These are phyloP conservation scores for Pogonomyrmex barbatus DNA, from an alignment of 1,140 invertebrate species.

Conservation along the genomic window DNA sequence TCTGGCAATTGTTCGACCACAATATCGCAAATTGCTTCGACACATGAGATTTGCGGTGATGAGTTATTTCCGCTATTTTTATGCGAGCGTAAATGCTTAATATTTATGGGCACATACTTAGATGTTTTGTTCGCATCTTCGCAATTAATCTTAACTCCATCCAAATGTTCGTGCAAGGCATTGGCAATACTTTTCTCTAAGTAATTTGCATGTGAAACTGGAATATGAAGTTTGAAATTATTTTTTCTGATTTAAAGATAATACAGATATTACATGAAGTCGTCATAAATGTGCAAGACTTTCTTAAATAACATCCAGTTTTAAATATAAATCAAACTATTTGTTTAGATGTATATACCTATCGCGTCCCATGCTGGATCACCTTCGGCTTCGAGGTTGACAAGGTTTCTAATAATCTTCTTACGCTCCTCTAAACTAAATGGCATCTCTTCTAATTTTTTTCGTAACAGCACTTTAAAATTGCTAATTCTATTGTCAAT, in stretches of 20 bases:
- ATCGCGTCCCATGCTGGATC: conserved; percentile 98
- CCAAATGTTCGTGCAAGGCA: conserved; percentile 79
- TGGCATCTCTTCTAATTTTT: conserved; percentile 95
- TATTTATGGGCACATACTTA: conserved; percentile 74
- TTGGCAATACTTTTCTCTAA: conserved; percentile 82
- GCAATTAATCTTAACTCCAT: conserved; percentile 69
- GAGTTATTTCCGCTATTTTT: conserved; percentile 81
- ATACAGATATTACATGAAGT: neutral
- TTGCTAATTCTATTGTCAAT: conserved; percentile 95
- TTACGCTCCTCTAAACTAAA: conserved; percentile 97
- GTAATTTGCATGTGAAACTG: conserved; percentile 83
- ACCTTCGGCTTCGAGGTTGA: conserved; percentile 90
- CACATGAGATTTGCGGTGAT: conserved; percentile 89
- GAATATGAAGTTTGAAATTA: conserved; percentile 59
- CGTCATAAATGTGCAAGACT: neutral
- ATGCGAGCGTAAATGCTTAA: conserved; percentile 76
- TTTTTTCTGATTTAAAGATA: neutral
- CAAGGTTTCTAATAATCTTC: conserved; percentile 93
- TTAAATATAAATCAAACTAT: neutral
- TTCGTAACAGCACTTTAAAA: conserved; percentile 92
- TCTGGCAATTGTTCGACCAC: conserved; percentile 92
- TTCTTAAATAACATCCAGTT: neutral
- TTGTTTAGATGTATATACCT: conserved; percentile 73
- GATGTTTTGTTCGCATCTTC: conserved; percentile 74
- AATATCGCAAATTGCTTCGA: conserved; percentile 91